Base-by-base conservation (phyloP, 2,888 invertebrate genomes). In the Darwinula stevensoni region DNA sequence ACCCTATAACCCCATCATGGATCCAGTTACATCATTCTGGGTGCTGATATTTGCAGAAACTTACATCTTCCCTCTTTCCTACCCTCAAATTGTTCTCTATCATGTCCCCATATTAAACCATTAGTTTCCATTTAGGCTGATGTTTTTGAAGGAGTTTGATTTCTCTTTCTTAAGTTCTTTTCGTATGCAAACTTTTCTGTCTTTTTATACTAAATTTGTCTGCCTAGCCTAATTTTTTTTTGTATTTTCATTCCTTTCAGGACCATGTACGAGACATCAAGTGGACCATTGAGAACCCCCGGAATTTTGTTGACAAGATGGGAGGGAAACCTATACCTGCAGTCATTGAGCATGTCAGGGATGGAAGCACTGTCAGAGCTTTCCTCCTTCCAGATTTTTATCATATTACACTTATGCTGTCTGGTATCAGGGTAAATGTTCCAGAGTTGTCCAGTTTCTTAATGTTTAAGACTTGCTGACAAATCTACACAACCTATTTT, bases 301-400 rank as follows among this genome's bases (percentile, higher is more conserved):
- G 67, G 32, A 62, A 63, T 31, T 65, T 69, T 54, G 74, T 91
- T 3, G 84, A 86, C 44, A 71, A 76, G 44, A 65, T 66, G 39
- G 70, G 69, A 37, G 69, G 71, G 22, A 74, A 82, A 47, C 82
- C 80, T 0, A 58, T 91, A 4, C 73, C 70, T 51, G 88, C 91
- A 29, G 67, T 97, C 35, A 73, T 97, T 42, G 97, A 99, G 49
- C 84, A 88, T 57, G 91, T 97, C 1, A 65, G 88, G 34, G 94
- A 97, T 54, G 94, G 94, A 0, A 86, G 86, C 17, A 94, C 94
- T 2, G 68, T 91, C 11, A 63, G 91, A 39, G 73, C 78, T 3
- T 75, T 88, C 45, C 57, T 99, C 9, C 53, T 91, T 34, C 88
- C 91, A 2, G 75, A 74, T 36, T 84, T 67, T 51, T 68, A 80